These are phyloP conservation scores for Agapetus fuscipes DNA, from an alignment of 2,888 invertebrate genomes.

Conservation along the genomic window DNA sequence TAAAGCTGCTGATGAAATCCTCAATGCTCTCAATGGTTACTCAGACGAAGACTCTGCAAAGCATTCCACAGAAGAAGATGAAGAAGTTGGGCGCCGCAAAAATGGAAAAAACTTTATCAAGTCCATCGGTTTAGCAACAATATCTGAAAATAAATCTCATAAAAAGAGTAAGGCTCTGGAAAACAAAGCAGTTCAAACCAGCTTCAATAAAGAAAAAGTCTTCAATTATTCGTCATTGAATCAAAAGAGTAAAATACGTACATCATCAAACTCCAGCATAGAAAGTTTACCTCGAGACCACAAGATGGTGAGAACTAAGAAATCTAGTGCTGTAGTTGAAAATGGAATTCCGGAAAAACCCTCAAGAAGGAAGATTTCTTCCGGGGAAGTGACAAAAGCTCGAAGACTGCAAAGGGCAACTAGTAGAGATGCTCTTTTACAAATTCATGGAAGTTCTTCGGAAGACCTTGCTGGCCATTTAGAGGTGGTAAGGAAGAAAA, in stretches of 20 bases:
- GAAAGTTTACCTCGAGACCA: conserved; percentile 18
- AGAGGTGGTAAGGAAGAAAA: conserved; percentile 14
- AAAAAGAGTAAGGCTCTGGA: conserved; percentile 22
- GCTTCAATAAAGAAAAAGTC: background rate
- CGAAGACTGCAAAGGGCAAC: conserved; percentile 39
- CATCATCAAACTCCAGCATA: conserved; percentile 19
- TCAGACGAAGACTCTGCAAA: conserved; percentile 33
- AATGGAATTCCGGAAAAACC: conserved; percentile 24
- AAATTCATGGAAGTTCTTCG: conserved; percentile 40
- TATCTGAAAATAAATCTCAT: conserved; percentile 34
- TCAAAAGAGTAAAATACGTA: conserved; percentile 6
- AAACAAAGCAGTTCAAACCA: conserved; percentile 21
- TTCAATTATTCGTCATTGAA: background rate
- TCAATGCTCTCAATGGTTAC: conserved; percentile 39
- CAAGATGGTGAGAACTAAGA: conserved; percentile 20
- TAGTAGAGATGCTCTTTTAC: conserved; percentile 38
- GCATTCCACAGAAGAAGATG: conserved; percentile 27
- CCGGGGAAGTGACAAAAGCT: conserved; percentile 29
- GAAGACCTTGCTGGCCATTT: conserved; percentile 34
- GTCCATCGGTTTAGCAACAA: conserved; percentile 29
- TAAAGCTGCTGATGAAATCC: conserved; percentile 41
- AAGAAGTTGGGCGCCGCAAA: conserved; percentile 22
- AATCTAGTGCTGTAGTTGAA: conserved; percentile 11
- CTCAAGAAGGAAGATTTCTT: conserved; percentile 21
- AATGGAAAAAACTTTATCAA: conserved; percentile 22